Conservation (phyloP, 2,888 invertebrate genomes). For the Phlogophora meticulosa region DNA sequence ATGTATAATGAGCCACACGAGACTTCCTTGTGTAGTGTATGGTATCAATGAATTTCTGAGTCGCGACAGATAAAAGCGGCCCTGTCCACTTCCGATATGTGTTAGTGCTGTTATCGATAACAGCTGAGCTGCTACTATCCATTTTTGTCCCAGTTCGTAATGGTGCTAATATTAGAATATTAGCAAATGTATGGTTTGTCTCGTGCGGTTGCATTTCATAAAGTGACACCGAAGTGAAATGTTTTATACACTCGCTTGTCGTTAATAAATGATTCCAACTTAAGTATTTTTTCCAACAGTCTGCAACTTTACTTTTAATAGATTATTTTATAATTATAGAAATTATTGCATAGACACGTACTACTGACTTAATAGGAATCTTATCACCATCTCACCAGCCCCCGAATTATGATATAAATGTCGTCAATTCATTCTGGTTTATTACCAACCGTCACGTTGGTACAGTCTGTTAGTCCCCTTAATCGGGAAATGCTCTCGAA, state of each 20-base stretch:
- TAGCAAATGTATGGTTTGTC: not conserved
- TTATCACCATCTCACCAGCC: constrained; percentile 27
- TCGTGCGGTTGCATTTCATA: constrained; percentile 5
- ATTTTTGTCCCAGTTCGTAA: not conserved
- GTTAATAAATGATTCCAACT: constrained; percentile 5
- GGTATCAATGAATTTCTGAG: constrained; percentile 49
- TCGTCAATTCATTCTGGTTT: constrained; percentile 8
- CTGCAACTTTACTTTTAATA: not conserved
- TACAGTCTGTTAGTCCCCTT: constrained; percentile 23
- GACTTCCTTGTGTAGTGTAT: constrained; percentile 26
- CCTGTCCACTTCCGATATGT: constrained; percentile 54
- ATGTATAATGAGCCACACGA: constrained; percentile 14
- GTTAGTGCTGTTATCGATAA: constrained; percentile 33
- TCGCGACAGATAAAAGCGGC: constrained; percentile 45
- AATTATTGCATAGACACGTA: not conserved
- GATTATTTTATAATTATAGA: constrained; percentile 7
- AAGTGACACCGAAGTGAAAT: not conserved
- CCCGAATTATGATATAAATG: constrained; percentile 12
- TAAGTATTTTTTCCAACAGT: not conserved
- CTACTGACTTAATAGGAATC: constrained; percentile 25
- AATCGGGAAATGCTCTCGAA: constrained; percentile 57
- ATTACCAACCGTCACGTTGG: constrained; percentile 2
- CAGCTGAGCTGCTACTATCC: constrained; percentile 21
- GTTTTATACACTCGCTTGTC: not conserved
- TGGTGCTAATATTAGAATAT: constrained; percentile 11